phyloP scores from a whole-genome alignment of 2,888 invertebrate species.

The Coremacera marginata region DNA sequence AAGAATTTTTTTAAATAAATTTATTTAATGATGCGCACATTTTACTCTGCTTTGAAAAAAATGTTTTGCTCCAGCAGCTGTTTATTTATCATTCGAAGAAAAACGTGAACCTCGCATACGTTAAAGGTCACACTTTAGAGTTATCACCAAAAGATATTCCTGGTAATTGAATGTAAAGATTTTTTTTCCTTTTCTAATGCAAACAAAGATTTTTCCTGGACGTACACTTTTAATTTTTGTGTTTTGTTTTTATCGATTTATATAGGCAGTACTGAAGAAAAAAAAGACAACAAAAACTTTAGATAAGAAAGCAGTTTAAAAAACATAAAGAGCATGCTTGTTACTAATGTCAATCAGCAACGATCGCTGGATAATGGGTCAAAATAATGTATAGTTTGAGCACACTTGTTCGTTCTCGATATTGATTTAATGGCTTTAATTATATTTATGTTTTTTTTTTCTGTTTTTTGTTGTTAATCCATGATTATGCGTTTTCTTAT shows the following conservation, averaged over 20 bases:
- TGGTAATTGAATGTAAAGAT: background rate
- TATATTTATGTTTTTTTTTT: background rate
- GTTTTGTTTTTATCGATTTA: background rate
- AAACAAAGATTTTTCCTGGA: background rate
- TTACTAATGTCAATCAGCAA: background rate
- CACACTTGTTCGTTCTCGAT: background rate
- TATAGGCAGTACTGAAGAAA: background rate
- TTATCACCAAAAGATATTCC: background rate
- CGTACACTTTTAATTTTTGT: background rate
- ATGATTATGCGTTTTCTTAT: constrained; percentile 1
- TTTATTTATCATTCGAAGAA: background rate
- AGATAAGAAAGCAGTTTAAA: background rate
- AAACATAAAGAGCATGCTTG: background rate
- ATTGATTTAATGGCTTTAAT: background rate
- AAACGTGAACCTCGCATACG: background rate
- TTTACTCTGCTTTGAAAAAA: too few species aligned
- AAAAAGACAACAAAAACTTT: background rate
- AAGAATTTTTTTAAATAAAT: too few species aligned
- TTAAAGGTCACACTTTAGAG: background rate
- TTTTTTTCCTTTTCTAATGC: background rate
- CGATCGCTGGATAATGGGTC: too few species aligned
- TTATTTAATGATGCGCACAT: too few species aligned
- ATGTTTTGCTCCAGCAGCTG: background rate
- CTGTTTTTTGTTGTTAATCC: background rate
- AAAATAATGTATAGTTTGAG: too few species aligned